Evolutionary conservation across 2,797 vertebrate genomes (phyloP), one percentile per base, ranked within the genome.

Genomic region (Cyclopterus lumpus): DNA sequence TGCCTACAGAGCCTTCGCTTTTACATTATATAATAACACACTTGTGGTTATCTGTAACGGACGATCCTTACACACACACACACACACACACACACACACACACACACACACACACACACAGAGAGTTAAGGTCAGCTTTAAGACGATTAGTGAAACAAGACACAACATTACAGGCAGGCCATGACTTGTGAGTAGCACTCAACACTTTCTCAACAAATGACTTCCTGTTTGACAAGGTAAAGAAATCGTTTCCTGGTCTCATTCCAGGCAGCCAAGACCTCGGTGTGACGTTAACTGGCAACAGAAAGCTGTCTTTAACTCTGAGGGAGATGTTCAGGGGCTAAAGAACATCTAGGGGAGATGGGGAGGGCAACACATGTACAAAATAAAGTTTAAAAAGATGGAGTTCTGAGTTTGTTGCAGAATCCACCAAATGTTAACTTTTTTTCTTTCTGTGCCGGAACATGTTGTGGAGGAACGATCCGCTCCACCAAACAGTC

Each of bases 151-250:
- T 28, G 22, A 54, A 4, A 54, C 53, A 28, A 16, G 6, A 28
- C 53, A 28, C 51, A 14, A 24, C 44, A 20, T 46, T 46, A 57
- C 32, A 61, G 62, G 44, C 22, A 53, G 34, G 26, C 18, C 24
- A 30, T 24, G 51, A n/a, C n/a, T 8, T 5, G 0, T 36, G 34
- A 64, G 40, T 12, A 34, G 0, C 16, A 26, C 8, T 40, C 2
- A 26, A 63, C 6, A 49, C 18, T 51, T 44, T 32, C 22, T 57
- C 1, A 4, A 26, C 57, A 48, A 34, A 36, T 3, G 0, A 51
- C 59, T 86, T 86, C 63, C 73, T 71, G 64, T 70, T 70, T 2
- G 54, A 61, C 26, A 1, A 54, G 65, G 18, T 32, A 42, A 12
- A 22, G 5, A 32, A 58, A 44, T 18, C 0, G 3, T 42, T 75